A percentile compares a stretch with the other conserved stretches of the same genome.
Conservation (phyloP, 1,140 invertebrate species). For the Penaeus japonicus region DNA sequence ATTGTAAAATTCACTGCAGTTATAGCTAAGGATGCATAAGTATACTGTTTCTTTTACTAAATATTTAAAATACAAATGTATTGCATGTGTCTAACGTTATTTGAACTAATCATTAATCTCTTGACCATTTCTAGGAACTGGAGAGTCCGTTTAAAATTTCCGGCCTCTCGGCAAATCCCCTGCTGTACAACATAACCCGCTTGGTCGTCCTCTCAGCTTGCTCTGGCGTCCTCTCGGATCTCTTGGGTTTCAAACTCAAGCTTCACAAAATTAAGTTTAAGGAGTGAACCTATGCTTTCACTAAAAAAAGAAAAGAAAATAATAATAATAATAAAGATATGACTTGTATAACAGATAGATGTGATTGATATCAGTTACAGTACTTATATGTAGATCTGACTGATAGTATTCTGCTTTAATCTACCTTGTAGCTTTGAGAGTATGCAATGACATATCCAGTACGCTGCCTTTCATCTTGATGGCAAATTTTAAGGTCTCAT, state of each 20-base stretch:
- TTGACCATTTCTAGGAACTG: slow-evolving; percentile 79
- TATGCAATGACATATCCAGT: too few species aligned
- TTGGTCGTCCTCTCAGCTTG: slow-evolving; percentile 93
- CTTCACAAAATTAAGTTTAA: slow-evolving; percentile 90
- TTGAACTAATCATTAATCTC: slow-evolving; percentile 28
- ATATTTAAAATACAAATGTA: too few species aligned
- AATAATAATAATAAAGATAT: not conserved
- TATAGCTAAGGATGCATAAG: too few species aligned
- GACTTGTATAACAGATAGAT: not conserved
- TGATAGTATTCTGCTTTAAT: not conserved
- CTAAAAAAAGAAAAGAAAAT: not conserved
- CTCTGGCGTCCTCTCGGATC: slow-evolving; percentile 92
- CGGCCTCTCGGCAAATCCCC: slow-evolving; percentile 93
- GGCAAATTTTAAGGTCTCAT: too few species aligned
- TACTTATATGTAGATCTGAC: not conserved
- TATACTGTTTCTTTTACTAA: too few species aligned
- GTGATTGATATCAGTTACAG: not conserved
- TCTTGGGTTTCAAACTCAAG: slow-evolving; percentile 96
- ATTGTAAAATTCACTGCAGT: too few species aligned
- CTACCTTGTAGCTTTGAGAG: too few species aligned
- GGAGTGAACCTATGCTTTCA: not conserved
- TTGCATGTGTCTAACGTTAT: not conserved
- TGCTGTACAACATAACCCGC: slow-evolving; percentile 94
- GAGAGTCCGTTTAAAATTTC: slow-evolving; percentile 98
- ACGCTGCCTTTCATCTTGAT: too few species aligned